Percentiles rank a stretch among this genome's conserved stretches.
Evolutionary conservation across 92 coral and sea anemone species (phyloP).

Genomic region (Ricordea florida): DNA sequence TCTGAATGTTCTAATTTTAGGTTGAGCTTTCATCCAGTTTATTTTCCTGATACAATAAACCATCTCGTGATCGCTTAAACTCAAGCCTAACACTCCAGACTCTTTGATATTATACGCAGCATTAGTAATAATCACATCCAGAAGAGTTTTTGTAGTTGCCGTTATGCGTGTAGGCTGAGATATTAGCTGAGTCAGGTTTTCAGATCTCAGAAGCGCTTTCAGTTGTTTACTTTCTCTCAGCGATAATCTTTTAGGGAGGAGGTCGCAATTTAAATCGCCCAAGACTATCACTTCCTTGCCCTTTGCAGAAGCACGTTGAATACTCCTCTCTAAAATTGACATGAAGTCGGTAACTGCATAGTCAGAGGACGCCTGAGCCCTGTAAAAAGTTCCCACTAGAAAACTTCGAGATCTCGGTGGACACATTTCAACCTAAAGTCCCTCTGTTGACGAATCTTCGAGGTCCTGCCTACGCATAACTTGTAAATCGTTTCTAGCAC

Average conservation of each 20-base stretch:
- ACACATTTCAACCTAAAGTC: conserved; percentile 8
- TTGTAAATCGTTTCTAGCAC: conserved; percentile 8
- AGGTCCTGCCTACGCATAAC: conserved; percentile 20
- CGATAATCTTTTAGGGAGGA: neutral
- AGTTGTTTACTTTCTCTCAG: conserved; percentile 34
- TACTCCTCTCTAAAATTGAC: conserved; percentile 7
- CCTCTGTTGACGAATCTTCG: neutral
- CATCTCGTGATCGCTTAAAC: conserved; percentile 8
- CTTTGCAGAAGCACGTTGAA: conserved; percentile 31
- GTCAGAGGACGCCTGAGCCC: conserved; percentile 41
- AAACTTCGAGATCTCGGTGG: conserved; percentile 34
- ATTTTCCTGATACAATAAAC: conserved; percentile 14
- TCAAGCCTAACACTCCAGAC: neutral
- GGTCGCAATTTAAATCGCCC: conserved; percentile 30
- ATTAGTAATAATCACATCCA: too few species aligned
- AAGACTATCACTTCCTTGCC: conserved; percentile 11
- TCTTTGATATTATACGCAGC: too few species aligned
- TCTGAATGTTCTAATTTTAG: neutral
- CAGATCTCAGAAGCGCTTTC: conserved; percentile 6
- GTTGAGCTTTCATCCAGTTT: too few species aligned
- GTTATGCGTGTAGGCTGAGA: too few species aligned
- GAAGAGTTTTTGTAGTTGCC: too few species aligned
- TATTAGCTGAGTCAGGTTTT: conserved; percentile 13
- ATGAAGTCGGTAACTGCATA: conserved; percentile 19
- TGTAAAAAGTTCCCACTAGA: conserved; percentile 10